These are phyloP conservation scores for Apus apus DNA, from an alignment of 2,113 vertebrate species.

Conservation along the genomic window DNA sequence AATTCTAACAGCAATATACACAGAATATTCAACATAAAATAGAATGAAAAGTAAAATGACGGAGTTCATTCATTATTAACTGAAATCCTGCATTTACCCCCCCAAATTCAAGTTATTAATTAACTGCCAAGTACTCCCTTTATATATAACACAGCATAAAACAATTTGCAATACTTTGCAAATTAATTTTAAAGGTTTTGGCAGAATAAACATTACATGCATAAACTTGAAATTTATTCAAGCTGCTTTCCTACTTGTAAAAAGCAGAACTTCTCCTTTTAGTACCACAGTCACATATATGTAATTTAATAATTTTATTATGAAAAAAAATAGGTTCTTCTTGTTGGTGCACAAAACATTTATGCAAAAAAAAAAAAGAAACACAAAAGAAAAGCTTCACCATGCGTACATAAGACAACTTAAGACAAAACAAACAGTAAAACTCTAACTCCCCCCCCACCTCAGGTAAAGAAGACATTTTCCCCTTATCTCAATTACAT, in stretches of 20 bases:
- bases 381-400: neutral
- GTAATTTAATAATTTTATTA: neutral
- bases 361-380: neutral
- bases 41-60: neutral
- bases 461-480: neutral
- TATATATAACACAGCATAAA: conserved; percentile 24
- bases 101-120: neutral
- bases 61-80: neutral
- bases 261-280: conserved; percentile 17
- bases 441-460: neutral
- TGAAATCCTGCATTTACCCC: neutral
- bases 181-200: conserved; percentile 39
- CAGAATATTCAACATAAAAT: neutral
- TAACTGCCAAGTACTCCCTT: neutral
- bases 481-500: neutral
- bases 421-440: neutral
- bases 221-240: conserved; percentile 4
- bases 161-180: neutral
- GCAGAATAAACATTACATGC: neutral
- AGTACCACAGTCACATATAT: neutral
- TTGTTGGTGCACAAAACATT: neutral
- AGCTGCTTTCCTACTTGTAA: neutral
- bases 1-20: neutral
- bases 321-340: neutral
- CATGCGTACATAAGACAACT: neutral